Base-by-base conservation (phyloP, 2,797 vertebrate species). In the Trachurus trachurus region DNA sequence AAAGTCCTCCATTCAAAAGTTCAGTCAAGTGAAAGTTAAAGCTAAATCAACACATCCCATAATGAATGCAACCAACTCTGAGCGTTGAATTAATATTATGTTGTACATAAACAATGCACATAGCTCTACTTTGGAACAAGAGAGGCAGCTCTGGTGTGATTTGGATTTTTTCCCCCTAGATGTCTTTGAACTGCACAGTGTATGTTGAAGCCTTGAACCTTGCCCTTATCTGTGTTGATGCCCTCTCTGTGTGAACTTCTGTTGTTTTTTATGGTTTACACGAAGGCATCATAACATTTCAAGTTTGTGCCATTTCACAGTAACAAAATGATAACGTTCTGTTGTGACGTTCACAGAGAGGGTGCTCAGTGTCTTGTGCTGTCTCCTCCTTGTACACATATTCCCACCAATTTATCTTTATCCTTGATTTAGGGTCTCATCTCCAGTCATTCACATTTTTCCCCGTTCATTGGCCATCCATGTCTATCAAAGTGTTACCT, bases 321-420 rank as follows among this genome's bases (percentile, higher is more conserved):
- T 39, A 76, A 82, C 63, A 66, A 77, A 63, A 60, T 67, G 37
- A 64, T 21, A 49, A 49, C 0, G 2, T 80, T 86, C 74, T 64
- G 54, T 60, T 65, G 70, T 44, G 26, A 50, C 52, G 61, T 82
- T 62, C 17, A 67, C 64, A 82, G 65, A 76, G 67, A 77, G 56
- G 21, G 2, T 71, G 59, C 62, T 83, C 44, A 66, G 56, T 86
- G 3, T 83, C 52, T 74, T 66, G 80, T 88, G 75, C 37, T 15
- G 19, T 85, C 77, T 70, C 62, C 44, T 67, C 59, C 50, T 56
- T 53, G 22, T 83, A 59, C 37, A 60, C 49, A 58, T 66, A n/a
- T 60, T 69, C 31, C 47, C 54, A 44, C 80, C 53, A 34, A 21
- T n/a, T 31, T 50, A 37, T 50, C 16, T 69, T 34, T 57, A 2